Evolutionary conservation across 2,797 vertebrate species (phyloP).

Genomic region (Mareca penelope): DNA sequence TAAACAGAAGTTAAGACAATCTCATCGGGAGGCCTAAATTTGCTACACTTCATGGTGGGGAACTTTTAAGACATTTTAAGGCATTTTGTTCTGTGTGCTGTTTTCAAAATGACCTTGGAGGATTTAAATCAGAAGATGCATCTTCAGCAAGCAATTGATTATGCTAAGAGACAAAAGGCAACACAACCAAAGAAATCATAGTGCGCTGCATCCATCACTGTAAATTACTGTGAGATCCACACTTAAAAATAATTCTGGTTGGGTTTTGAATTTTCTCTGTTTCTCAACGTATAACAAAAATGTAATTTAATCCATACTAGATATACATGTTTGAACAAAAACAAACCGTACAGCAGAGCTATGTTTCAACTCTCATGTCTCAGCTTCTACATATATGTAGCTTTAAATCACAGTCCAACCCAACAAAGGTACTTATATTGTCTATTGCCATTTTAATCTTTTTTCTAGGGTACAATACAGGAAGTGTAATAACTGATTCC

Average conservation of each 20-base stretch:
- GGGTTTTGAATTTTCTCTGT: background rate
- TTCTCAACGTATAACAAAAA: background rate
- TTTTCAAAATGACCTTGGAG: background rate
- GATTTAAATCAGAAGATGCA: background rate
- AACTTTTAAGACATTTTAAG: background rate
- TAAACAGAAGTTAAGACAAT: constrained; percentile 28
- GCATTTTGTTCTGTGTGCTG: background rate
- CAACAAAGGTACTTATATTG: background rate
- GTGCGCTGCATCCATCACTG: background rate
- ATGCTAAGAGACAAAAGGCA: background rate
- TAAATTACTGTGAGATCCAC: background rate
- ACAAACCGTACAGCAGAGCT: background rate
- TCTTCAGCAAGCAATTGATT: background rate
- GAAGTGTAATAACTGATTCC: background rate
- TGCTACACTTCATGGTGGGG: background rate
- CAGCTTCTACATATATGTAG: background rate
- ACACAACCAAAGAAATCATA: background rate
- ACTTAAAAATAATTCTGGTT: background rate
- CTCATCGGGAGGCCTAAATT: background rate
- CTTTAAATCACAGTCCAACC: background rate
- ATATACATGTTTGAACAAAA: background rate
- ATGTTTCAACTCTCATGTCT: background rate
- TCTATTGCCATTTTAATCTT: background rate
- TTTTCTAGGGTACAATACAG: background rate
- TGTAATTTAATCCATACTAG: background rate